A percentile compares a stretch with the other conserved stretches of the same genome.
Conservation (phyloP, 2,888 invertebrate species). For the Hydriomena furcata region DNA sequence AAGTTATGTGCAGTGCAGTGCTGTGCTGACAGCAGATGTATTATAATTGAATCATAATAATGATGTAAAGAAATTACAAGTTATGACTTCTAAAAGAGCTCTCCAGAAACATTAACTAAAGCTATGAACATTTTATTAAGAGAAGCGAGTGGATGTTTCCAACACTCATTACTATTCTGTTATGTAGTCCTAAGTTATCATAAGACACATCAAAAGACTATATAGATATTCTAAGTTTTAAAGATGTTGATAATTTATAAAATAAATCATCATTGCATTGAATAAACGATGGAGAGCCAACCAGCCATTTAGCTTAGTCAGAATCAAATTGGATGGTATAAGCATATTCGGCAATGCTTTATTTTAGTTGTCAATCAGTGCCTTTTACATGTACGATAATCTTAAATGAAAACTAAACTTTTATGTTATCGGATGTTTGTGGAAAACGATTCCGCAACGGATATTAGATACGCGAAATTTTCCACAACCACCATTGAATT, state of each 20-base stretch:
- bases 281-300: slow-evolving; percentile 12
- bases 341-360: slow-evolving; percentile 30
- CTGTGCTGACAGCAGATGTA: slow-evolving; percentile 10
- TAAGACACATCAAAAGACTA: slow-evolving; percentile 26
- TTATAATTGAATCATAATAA: not conserved
- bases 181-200: slow-evolving; percentile 30
- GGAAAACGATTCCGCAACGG: slow-evolving; percentile 25
- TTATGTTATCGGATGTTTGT: slow-evolving; percentile 34
- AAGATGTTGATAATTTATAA: slow-evolving; percentile 17
- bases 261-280: slow-evolving; percentile 18
- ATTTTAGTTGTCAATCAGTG: slow-evolving; percentile 49
- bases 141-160: no score
- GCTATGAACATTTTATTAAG: not conserved
- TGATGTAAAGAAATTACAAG: not conserved
- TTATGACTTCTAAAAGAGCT: not conserved
- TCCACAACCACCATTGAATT: slow-evolving; percentile 24
- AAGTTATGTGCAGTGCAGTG: slow-evolving; percentile 3
- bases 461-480: slow-evolving; percentile 21
- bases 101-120: slow-evolving; percentile 2
- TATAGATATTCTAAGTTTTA: slow-evolving; percentile 21
- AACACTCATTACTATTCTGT: not conserved
- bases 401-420: slow-evolving; percentile 37
- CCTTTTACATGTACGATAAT: slow-evolving; percentile 51
- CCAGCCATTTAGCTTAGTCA: not conserved
- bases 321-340: slow-evolving; percentile 20